Conservation (phyloP, 2,797 vertebrate species). For the Sebastes hubbsi region DNA sequence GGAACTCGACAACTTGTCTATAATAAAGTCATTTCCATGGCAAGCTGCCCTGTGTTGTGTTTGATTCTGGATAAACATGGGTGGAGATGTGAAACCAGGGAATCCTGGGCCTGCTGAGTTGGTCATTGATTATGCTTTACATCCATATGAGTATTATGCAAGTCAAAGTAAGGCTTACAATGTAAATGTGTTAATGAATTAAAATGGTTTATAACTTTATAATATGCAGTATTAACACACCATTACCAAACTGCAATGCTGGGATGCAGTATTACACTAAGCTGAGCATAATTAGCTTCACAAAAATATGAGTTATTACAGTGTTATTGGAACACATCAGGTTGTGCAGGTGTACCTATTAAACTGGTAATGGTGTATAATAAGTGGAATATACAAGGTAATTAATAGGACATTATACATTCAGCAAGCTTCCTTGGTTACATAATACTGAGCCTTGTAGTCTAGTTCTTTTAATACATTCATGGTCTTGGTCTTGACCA, state of each 20-base stretch:
- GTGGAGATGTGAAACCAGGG: too few relatives aligned
- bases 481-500: neutral
- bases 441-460: neutral
- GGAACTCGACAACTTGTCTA: slow-evolving; percentile 29
- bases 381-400: too few relatives aligned
- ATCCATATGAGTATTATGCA: neutral
- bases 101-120: neutral
- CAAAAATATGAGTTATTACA: neutral
- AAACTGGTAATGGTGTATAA: neutral
- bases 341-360: neutral
- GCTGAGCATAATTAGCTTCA: neutral
- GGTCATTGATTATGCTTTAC: neutral
- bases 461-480: too few relatives aligned
- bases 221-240: neutral
- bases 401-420: neutral
- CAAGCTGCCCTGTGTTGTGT: neutral
- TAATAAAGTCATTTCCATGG: slow-evolving; percentile 57
- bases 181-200: neutral
- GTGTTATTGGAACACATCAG: neutral
- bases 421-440: neutral
- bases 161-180: neutral
- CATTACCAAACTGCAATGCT: neutral
- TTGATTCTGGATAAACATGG: neutral
- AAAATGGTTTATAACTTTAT: neutral
- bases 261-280: neutral